Evolutionary conservation across 1,140 invertebrate species (phyloP), one percentile per base, ranked within the genome.

Genomic region (Samia ricini): DNA sequence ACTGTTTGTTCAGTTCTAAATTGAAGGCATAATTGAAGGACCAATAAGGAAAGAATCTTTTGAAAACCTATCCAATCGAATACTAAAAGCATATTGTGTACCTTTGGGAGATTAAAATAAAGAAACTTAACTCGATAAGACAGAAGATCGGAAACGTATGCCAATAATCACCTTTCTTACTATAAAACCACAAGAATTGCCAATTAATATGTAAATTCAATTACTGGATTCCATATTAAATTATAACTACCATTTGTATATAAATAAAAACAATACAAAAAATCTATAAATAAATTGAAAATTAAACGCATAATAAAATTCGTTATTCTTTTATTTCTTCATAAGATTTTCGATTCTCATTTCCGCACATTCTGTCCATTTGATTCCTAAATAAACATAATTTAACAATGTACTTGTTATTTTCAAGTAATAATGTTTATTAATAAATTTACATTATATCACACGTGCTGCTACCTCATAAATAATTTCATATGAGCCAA

Each of bases 391-490:
- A 42, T 42, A 42, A 42, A 56, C 21, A 56, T 66, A 61, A 33
- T 60, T 54, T 72, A 73, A 71, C 66, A 62, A 42, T 42, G 1
- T 1, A 42, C 33, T 42, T 15, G 33, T 42, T 10, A 12, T 61
- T 61, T 61, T 68, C 62, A 66, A 42, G 33, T 15, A 77, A 78
- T 77, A 76, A 75, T 76, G 74, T 77, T n/a, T n/a, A n/a, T n/a
- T 72, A 72, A 76, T 54, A 69, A 83, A 78, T 82, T 80, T 88
- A 88, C 81, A 82, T 76, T 83, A 81, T 85, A 86, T 86, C 83
- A 86, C 83, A 85, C 83, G 64, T 76, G 75, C 74, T 76, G 75
- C 74, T 71, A 72, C 63, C 64, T 69, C 65, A 71, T 76, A 64
- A 52, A 60, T 48, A 60, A 60, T 66, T 61, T 65, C 57, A 68